phyloP scores from a whole-genome alignment of 2,113 vertebrate species.

The Chascanopsetta lugubris region DNA sequence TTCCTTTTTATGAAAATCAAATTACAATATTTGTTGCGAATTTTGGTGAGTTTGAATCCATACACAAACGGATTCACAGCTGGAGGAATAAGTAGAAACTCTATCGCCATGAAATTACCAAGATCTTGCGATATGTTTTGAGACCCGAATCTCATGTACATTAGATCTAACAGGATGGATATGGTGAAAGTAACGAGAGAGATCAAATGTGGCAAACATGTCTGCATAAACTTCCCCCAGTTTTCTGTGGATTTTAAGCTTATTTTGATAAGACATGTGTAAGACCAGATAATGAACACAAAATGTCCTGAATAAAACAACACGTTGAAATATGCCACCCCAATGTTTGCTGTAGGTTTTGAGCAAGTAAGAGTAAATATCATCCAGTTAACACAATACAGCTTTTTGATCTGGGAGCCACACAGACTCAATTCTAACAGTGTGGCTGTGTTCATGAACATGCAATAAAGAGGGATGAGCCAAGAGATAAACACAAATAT shows the following conservation, averaged over 20 bases:
- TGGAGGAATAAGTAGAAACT: conserved; percentile 51
- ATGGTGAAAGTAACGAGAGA: conserved; percentile 16
- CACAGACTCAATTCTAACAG: conserved; percentile 33
- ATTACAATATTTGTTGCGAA: conserved; percentile 27
- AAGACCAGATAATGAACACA: conserved; percentile 49
- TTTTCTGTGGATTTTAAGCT: conserved; percentile 30
- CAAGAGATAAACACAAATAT: conserved; percentile 49
- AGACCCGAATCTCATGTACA: conserved; percentile 46
- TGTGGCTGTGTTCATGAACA: conserved; percentile 49
- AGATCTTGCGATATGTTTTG: conserved; percentile 13
- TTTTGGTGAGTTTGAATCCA: conserved; percentile 47
- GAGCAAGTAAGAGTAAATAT: conserved; percentile 35
- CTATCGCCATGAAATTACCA: conserved; percentile 38
- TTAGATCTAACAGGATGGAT: conserved; percentile 34
- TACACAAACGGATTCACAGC: conserved; percentile 61
- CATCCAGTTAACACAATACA: conserved; percentile 58
- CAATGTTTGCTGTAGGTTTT: background rate
- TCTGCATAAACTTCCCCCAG: conserved; percentile 49
- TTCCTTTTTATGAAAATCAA: conserved; percentile 1
- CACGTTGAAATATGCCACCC: conserved; percentile 13
- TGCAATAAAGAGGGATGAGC: conserved; percentile 23
- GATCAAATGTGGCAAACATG: conserved; percentile 59
- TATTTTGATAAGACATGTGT: conserved; percentile 43
- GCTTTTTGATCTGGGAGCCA: conserved; percentile 33
- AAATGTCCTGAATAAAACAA: conserved; percentile 17